Conservation (phyloP, 2,888 invertebrate genomes). For the Buathra laborator region DNA sequence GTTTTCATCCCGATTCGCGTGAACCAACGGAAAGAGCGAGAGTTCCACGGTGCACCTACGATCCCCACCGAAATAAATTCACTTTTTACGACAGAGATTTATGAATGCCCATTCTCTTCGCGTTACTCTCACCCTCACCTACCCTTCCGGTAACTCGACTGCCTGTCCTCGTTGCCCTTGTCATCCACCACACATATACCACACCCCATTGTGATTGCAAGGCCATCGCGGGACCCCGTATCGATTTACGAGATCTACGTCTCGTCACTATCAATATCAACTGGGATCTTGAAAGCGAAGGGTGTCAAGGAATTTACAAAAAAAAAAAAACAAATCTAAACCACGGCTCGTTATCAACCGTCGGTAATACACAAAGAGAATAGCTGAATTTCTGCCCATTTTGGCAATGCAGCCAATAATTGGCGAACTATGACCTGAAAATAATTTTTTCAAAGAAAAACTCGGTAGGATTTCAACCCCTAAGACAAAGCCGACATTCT, state of each 20-base stretch:
- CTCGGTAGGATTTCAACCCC: neutral
- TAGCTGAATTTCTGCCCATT: too few species aligned
- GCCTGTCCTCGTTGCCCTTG: constrained; percentile 46
- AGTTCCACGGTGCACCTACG: constrained; percentile 60
- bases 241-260: neutral
- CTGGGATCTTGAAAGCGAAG: too few species aligned
- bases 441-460: neutral
- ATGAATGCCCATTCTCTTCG: constrained; percentile 82
- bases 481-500: constrained; percentile 25
- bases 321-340: too few species aligned
- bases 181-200: constrained; percentile 42
- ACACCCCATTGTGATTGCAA: constrained; percentile 26
- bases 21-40: constrained; percentile 43
- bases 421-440: neutral
- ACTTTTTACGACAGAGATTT: constrained; percentile 85
- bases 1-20: constrained; percentile 54
- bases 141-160: constrained; percentile 55
- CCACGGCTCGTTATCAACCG: too few species aligned
- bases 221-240: neutral
- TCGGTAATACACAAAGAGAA: too few species aligned
- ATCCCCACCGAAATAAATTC: constrained; percentile 82
- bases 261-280: neutral
- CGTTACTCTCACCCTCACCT: constrained; percentile 60
- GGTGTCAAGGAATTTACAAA: too few species aligned
- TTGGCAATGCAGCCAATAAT: too few species aligned